A percentile compares a stretch with the other conserved stretches of the same genome.
phyloP scores from a whole-genome alignment of 2,888 invertebrate genomes.

The Tupiocoris notatus region DNA sequence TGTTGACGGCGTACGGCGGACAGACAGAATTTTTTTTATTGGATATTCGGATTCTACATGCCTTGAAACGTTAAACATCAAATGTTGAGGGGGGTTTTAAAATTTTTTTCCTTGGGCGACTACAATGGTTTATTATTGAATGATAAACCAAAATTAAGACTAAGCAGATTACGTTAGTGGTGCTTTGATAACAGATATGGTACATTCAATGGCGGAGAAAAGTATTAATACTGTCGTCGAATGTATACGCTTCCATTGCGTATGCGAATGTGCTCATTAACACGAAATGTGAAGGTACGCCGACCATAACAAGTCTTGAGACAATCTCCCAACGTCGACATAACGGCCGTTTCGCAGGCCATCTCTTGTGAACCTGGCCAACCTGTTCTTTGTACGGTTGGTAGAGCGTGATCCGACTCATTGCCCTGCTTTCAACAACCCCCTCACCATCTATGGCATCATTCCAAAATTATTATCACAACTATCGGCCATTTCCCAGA shows the following conservation, averaged over 20 bases:
- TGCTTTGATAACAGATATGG: too few relatives aligned
- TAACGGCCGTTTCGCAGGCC: conserved; percentile 22
- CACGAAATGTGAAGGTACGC: not conserved
- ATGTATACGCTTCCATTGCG: not conserved
- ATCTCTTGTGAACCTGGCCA: conserved; percentile 4
- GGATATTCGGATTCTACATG: too few relatives aligned
- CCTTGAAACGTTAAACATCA: too few relatives aligned
- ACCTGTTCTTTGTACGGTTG: conserved; percentile 2
- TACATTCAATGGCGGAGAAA: too few relatives aligned
- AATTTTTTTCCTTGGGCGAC: too few relatives aligned
- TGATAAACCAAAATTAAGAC: too few relatives aligned
- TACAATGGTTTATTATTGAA: too few relatives aligned
- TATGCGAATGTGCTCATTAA: not conserved
- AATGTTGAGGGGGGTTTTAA: too few relatives aligned
- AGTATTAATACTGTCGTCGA: not conserved
- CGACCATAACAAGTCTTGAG: not conserved
- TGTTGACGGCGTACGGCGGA: too few relatives aligned
- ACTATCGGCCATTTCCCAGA: conserved; percentile 2
- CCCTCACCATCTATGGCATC: not conserved
- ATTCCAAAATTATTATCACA: conserved; percentile 19
- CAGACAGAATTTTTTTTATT: too few relatives aligned
- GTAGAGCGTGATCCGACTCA: conserved; percentile 12
- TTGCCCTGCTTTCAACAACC: not conserved
- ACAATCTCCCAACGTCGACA: not conserved
- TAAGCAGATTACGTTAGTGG: too few relatives aligned